These are phyloP conservation scores for Eublepharis macularius DNA, from an alignment of 2,113 vertebrate species.

Conservation along the genomic window DNA sequence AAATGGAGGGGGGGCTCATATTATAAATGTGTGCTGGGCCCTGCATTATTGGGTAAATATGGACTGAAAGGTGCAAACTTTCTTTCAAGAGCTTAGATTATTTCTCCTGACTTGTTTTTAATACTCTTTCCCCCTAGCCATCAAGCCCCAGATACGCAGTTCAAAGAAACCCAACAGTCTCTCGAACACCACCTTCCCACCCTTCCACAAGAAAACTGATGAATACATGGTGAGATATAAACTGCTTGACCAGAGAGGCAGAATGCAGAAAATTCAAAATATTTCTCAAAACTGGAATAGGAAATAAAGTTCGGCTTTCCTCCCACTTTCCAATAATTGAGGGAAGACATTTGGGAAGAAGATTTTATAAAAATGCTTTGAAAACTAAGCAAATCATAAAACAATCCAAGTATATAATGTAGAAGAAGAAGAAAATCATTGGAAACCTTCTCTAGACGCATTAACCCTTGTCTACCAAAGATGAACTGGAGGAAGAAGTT, in stretches of 20 bases:
- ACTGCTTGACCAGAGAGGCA: conserved; percentile 84
- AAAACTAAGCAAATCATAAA: not conserved
- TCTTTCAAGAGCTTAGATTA: conserved; percentile 3
- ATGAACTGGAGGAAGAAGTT: not conserved
- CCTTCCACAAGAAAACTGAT: conserved; percentile 71
- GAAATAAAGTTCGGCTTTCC: conserved; percentile 59
- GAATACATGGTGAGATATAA: conserved; percentile 68
- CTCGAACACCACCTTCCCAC: conserved; percentile 70
- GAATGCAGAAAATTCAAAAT: conserved; percentile 85
- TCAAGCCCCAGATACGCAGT: conserved; percentile 73
- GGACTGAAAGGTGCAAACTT: not conserved
- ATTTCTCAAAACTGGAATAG: conserved; percentile 86
- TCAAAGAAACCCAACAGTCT: conserved; percentile 80
- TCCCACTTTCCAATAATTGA: fast-evolving
- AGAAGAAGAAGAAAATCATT: conserved; percentile 7
- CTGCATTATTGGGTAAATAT: not conserved
- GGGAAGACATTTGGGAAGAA: not conserved
- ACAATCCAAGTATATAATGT: conserved; percentile 6
- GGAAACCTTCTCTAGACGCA: not conserved
- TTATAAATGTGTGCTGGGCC: too few species aligned
- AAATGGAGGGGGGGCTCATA: too few species aligned
- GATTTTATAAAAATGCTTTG: not conserved
- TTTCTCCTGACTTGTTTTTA: conserved; percentile 21
- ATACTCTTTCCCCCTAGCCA: conserved; percentile 65
- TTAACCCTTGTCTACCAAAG: not conserved